A percentile compares a stretch with the other conserved stretches of the same genome.
Conservation (phyloP, 2,113 vertebrate genomes). For the Mohoua ochrocephala region DNA sequence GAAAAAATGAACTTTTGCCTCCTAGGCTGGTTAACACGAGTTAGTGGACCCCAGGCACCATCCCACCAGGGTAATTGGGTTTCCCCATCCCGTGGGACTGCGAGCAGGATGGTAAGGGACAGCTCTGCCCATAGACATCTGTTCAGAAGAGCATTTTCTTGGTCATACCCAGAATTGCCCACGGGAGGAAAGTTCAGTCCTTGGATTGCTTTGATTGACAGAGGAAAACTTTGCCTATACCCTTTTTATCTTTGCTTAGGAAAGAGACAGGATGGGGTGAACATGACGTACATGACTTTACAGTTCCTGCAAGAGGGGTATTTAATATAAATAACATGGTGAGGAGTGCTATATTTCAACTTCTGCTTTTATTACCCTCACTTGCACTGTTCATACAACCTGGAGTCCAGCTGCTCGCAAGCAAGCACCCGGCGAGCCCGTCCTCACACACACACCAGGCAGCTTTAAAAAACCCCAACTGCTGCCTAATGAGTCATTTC, state of each 20-base stretch:
- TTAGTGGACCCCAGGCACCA: not conserved
- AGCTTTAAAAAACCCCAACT: not conserved
- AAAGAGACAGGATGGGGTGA: not conserved
- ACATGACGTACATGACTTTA: not conserved
- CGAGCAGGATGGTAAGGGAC: not conserved
- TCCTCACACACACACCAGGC: not conserved
- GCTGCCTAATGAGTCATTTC: slow-evolving; percentile 6
- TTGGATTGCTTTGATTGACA: not conserved
- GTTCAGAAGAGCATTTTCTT: not conserved
- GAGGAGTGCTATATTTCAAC: not conserved
- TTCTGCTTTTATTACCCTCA: not conserved
- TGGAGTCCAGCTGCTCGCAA: not conserved
- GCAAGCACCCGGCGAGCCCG: not conserved
- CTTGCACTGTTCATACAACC: not conserved
- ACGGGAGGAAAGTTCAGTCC: not conserved
- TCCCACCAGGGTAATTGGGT: not conserved
- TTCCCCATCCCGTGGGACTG: not conserved
- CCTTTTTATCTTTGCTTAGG: not conserved
- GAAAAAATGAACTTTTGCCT: not conserved
- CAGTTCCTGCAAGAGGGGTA: not conserved
- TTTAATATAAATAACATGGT: not conserved
- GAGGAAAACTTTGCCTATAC: not conserved
- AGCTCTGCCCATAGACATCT: not conserved
- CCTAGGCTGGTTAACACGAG: not conserved
- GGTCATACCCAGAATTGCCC: not conserved